Evolutionary conservation across 2,113 vertebrate genomes (phyloP).

Genomic region (Oncorhynchus mykiss): DNA sequence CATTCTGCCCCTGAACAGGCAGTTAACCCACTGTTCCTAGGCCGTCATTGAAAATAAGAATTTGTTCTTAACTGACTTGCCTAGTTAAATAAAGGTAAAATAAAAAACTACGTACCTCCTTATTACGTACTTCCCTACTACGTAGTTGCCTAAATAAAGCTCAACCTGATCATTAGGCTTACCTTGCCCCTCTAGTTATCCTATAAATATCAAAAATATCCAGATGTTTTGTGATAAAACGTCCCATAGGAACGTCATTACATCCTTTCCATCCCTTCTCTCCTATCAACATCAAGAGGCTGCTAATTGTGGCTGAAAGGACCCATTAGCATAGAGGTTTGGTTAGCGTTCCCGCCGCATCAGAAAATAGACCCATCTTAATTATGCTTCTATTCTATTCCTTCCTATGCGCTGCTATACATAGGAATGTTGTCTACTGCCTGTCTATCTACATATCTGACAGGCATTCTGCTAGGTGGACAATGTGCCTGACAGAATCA

Average conservation of each 20-base stretch:
- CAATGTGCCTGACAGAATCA: too few relatives aligned
- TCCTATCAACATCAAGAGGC: slow-evolving; percentile 42
- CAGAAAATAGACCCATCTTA: slow-evolving; percentile 57
- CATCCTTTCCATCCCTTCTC: slow-evolving; percentile 16
- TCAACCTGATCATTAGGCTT: background rate
- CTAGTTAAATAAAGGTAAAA: too few relatives aligned
- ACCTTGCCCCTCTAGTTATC: background rate
- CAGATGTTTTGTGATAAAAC: background rate
- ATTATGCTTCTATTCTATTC: slow-evolving; percentile 47
- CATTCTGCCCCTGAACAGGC: too few relatives aligned
- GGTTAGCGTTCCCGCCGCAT: slow-evolving; percentile 35
- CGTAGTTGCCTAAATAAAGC: too few relatives aligned
- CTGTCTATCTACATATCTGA: slow-evolving; percentile 20
- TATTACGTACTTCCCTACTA: too few relatives aligned
- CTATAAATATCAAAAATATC: slow-evolving; percentile 5
- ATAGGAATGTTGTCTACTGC: slow-evolving; percentile 20
- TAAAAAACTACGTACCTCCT: too few relatives aligned
- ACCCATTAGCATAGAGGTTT: slow-evolving; percentile 58
- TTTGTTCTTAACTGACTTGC: too few relatives aligned
- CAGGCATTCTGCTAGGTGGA: background rate
- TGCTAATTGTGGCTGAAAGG: slow-evolving; percentile 65
- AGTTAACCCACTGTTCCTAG: too few relatives aligned
- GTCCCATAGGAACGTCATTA: slow-evolving; percentile 16
- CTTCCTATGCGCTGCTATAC: slow-evolving; percentile 22
- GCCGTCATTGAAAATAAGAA: too few relatives aligned